phyloP scores from a whole-genome alignment of 2,888 invertebrate genomes.

The Iphiclides podalirius region DNA sequence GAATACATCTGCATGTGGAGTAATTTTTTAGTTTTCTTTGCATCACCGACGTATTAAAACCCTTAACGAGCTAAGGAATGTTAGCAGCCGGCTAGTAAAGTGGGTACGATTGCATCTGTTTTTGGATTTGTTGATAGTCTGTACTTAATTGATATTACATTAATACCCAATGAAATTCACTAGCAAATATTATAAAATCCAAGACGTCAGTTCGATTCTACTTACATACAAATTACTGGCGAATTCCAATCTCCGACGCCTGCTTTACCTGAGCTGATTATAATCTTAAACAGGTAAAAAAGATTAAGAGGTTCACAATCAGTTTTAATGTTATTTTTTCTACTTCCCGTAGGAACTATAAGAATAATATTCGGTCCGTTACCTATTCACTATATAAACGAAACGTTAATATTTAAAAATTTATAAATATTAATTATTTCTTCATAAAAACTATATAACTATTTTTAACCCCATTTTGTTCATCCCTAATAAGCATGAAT shows the following conservation, averaged over 20 bases:
- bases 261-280: slow-evolving; percentile 10
- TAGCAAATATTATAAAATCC: slow-evolving; percentile 6
- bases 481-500: neutral
- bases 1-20: no score
- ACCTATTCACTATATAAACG: no score
- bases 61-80: slow-evolving; percentile 28
- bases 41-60: slow-evolving; percentile 1
- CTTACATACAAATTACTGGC: slow-evolving; percentile 9
- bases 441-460: no score
- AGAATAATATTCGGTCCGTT: no score
- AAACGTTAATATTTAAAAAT: no score
- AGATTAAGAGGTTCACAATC: neutral
- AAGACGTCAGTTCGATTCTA: slow-evolving; percentile 1
- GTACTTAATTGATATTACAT: neutral
- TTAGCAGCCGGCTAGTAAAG: slow-evolving; percentile 32
- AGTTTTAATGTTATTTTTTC: neutral
- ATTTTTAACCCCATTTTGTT: neutral
- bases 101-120: slow-evolving; percentile 16
- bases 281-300: slow-evolving; percentile 16
- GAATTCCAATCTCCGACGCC: slow-evolving; percentile 3
- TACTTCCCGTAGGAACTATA: neutral
- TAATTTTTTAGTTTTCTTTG: no score
- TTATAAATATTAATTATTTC: no score
- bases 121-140: slow-evolving; percentile 14
- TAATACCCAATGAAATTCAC: no score